Evolutionary conservation across 2,797 vertebrate genomes (phyloP).

Genomic region (Loriculus beryllinus): DNA sequence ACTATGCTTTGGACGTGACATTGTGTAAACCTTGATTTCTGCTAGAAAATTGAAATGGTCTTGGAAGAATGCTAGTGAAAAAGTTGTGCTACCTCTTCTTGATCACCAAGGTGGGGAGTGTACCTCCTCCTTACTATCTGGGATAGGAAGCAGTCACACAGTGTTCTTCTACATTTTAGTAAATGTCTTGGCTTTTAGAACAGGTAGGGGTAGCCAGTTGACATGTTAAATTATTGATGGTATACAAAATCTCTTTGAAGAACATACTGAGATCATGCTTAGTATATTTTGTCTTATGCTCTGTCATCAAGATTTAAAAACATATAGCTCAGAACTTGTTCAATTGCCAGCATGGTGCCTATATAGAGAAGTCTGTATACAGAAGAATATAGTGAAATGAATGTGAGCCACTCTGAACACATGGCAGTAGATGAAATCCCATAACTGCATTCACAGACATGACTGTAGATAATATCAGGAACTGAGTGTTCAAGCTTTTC

Average conservation of each 20-base stretch:
- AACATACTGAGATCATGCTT: not conserved
- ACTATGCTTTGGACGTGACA: not conserved
- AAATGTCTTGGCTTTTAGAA: not conserved
- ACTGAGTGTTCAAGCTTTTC: not conserved
- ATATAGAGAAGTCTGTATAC: not conserved
- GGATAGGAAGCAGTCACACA: not conserved
- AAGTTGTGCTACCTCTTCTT: not conserved
- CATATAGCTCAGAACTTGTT: not conserved
- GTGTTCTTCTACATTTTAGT: not conserved
- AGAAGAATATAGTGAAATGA: not conserved
- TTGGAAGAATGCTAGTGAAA: not conserved
- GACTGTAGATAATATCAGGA: not conserved
- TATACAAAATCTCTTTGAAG: not conserved
- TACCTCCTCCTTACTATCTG: not conserved
- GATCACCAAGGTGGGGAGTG: not conserved
- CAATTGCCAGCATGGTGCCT: not conserved
- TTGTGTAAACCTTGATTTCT: not conserved
- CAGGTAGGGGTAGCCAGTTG: not conserved
- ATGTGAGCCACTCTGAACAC: not conserved
- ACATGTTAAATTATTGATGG: not conserved
- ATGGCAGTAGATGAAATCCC: not conserved
- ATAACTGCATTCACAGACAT: fast-evolving
- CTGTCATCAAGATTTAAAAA: not conserved
- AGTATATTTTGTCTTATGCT: not conserved
- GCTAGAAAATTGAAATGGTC: not conserved